Percentiles rank a stretch among this genome's conserved stretches.
Evolutionary conservation across 2,113 vertebrate species (phyloP).

Genomic region (Eurypyga helias): DNA sequence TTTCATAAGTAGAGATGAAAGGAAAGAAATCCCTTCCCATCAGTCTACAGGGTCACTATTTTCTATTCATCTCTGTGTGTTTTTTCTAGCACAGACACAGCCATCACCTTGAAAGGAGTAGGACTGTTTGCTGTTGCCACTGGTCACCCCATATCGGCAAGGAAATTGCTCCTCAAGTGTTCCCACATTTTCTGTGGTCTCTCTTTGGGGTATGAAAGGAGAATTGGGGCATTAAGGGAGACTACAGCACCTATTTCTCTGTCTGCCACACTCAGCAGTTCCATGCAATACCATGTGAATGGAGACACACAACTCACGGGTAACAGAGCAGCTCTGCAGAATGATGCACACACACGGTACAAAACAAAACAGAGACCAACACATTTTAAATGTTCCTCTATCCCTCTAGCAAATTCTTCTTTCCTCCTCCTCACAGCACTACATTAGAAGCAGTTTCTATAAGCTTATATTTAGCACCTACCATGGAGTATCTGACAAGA

Average conservation of each 20-base stretch:
- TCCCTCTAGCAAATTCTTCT: not conserved
- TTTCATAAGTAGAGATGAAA: not conserved
- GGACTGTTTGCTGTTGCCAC: not conserved
- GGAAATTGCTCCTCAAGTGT: not conserved
- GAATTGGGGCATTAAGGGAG: not conserved
- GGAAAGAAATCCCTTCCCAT: not conserved
- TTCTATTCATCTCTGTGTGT: not conserved
- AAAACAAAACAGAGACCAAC: not conserved
- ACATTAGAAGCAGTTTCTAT: not conserved
- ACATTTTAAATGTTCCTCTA: not conserved
- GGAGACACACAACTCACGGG: fast-evolving
- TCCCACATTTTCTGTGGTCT: not conserved
- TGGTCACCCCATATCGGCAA: not conserved
- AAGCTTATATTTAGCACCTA: not conserved
- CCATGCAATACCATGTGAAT: not conserved
- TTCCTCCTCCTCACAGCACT: not conserved
- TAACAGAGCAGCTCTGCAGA: not conserved
- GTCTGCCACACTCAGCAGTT: not conserved
- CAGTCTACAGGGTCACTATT: not conserved
- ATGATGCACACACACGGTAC: fast-evolving
- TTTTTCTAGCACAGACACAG: not conserved
- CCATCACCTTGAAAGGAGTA: not conserved
- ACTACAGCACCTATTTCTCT: not conserved
- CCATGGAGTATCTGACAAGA: not conserved
- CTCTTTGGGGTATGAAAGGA: not conserved